Evolutionary conservation across 2,797 vertebrate species (phyloP).

Genomic region (Mus spretus): DNA sequence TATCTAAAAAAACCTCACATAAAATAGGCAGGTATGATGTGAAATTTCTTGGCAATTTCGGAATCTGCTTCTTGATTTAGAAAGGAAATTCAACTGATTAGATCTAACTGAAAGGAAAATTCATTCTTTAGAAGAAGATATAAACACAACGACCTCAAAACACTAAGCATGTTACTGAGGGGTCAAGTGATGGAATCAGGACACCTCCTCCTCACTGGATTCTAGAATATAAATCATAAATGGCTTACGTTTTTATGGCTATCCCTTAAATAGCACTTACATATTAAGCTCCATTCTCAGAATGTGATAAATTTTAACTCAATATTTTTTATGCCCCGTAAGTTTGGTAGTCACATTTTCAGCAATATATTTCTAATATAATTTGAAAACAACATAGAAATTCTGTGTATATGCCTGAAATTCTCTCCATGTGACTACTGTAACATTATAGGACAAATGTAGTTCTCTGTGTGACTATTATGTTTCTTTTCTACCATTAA

Average conservation of each 20-base stretch:
- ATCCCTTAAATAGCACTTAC: background rate
- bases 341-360: slow-evolving; percentile 13
- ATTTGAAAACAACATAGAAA: background rate
- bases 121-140: background rate
- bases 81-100: background rate
- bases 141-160: background rate
- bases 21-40: background rate
- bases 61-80: slow-evolving; percentile 8
- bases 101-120: background rate
- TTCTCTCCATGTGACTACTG: background rate
- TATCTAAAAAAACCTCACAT: background rate
- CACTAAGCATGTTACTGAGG: background rate
- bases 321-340: background rate
- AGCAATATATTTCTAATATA: background rate
- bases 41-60: background rate
- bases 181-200: background rate
- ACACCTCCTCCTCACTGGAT: background rate
- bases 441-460: background rate
- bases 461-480: background rate
- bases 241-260: background rate
- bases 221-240: background rate
- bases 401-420: background rate
- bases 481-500: background rate
- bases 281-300: background rate
- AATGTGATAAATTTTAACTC: slow-evolving; percentile 18